Conservation (phyloP, 2,797 vertebrate genomes). For the Crenichthys baileyi region DNA sequence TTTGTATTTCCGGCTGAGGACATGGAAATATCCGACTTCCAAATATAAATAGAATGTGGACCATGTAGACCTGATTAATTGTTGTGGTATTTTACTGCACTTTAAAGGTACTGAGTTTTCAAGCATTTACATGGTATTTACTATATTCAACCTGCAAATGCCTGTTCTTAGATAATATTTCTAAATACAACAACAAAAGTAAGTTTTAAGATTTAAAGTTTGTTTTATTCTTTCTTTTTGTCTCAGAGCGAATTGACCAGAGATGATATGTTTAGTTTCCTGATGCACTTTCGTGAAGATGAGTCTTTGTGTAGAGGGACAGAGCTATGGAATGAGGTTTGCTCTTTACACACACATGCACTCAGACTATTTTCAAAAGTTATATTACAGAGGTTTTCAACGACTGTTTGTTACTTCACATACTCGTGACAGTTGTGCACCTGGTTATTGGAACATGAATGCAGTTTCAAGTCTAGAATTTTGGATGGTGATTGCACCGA, state of each 20-base stretch:
- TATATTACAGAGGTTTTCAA: not conserved
- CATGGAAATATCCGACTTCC: not conserved
- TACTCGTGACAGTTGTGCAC: conserved; percentile 82
- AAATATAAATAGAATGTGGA: too few relatives aligned
- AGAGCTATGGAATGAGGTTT: conserved; percentile 88
- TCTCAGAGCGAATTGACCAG: conserved; percentile 81
- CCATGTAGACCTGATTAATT: too few relatives aligned
- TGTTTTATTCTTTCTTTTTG: not conserved
- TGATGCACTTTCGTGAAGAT: conserved; percentile 86
- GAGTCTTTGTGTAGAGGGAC: conserved; percentile 90
- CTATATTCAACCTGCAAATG: too few relatives aligned
- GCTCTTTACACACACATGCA: not conserved
- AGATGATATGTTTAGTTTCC: conserved; percentile 86
- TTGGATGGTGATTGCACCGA: conserved; percentile 10
- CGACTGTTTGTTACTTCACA: not conserved
- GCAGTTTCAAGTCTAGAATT: conserved; percentile 71
- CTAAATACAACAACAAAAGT: not conserved
- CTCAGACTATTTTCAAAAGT: not conserved
- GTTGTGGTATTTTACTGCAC: not conserved
- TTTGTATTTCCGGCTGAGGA: conserved; percentile 2
- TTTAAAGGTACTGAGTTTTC: not conserved
- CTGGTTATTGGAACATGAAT: conserved; percentile 86
- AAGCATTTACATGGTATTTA: too few relatives aligned
- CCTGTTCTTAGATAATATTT: not conserved
- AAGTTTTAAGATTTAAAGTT: not conserved